Conservation (phyloP, 2,797 vertebrate genomes). For the Xiphorhynchus erythropygius region DNA sequence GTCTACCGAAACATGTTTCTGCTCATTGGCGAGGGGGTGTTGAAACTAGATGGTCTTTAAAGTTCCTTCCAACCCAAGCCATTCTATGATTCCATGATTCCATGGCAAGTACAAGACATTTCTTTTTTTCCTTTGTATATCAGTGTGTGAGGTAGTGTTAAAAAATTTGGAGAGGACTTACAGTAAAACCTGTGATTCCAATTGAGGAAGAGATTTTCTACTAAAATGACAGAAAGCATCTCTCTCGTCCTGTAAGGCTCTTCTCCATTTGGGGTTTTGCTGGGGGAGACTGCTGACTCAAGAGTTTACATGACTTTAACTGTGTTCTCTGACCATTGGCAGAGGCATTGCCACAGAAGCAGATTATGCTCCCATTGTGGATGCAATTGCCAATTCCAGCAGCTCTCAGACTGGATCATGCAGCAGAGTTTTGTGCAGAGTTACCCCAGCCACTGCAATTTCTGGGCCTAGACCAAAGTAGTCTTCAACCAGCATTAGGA, state of each 20-base stretch:
- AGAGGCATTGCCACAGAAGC: background rate
- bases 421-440: background rate
- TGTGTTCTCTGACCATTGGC: background rate
- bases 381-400: background rate
- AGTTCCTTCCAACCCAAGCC: background rate
- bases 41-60: background rate
- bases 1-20: background rate
- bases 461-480: background rate
- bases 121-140: background rate
- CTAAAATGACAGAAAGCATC: background rate
- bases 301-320: background rate
- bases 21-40: no score
- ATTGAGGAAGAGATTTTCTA: background rate
- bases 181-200: background rate
- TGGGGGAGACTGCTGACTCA: background rate
- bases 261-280: background rate
- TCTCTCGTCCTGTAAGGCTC: background rate
- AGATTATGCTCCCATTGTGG: background rate
- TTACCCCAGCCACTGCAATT: background rate
- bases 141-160: background rate
- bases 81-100: background rate
- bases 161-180: background rate
- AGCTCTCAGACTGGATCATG: accelerated
- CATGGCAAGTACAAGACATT: background rate
- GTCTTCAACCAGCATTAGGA: background rate